Base-by-base conservation (phyloP, 2,113 vertebrate genomes). In the Xyliphius kryptos region DNA sequence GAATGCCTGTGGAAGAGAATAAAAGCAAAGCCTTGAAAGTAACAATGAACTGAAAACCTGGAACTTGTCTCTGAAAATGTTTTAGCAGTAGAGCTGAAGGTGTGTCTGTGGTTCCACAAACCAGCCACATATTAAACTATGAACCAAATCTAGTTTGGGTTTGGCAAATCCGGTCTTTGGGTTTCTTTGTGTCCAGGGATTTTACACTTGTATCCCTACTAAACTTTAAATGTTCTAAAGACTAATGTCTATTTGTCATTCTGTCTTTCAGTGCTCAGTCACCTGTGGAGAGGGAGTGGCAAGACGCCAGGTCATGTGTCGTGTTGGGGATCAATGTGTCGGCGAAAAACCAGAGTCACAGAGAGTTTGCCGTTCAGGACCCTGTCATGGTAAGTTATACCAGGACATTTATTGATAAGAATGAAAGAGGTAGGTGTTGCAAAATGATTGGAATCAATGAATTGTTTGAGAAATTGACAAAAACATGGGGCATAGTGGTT, bases 231-330 rank as follows among this genome's bases (percentile, higher is more conserved):
- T 11, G 13, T 6, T 46, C 2, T 46, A 2, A 46, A 46, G 6
- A 12, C 10, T 55, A 10, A 56, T 47, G 6, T 12, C 10, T 55
- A 12, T 56, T 47, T 60, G 6, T 53, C 6, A 26, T 17, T 9
- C n/a, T 63, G 11, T 3, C 7, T 49, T 47, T 0, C 44, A 98
- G 96, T 98, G 96, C 56, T 97, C 96, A 0, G 92, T 94, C 65
- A 92, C 90, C 15, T 98, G 96, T 0, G 95, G 93, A 0, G 94
- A 97, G 68, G 96, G 94, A 9, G 87, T 85, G 0, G 89, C 92
- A 68, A 80, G 78, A 50, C 87, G 95, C 21, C 78, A 88, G 74
- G 84, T 97, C 20, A 84, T 85, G 0, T 98, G 95, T 68, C 88
- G 89, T 0, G 80, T 86, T 0, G 89, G 90, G 15, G 91, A 93